Base-by-base conservation (phyloP, 2,888 invertebrate genomes). In the Drosophila neotestacea region DNA sequence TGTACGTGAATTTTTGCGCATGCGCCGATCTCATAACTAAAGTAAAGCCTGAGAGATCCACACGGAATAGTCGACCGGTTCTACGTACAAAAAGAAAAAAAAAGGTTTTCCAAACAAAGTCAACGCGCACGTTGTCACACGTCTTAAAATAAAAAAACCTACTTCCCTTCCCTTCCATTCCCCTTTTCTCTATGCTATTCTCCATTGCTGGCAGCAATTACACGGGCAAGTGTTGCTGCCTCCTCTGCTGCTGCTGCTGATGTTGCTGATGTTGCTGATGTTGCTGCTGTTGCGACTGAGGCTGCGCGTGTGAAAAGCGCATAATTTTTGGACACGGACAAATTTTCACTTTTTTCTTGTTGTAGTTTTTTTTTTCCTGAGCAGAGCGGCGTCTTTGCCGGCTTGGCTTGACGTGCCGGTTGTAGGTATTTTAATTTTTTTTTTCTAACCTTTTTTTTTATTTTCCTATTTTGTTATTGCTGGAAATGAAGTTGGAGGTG, bases 281-380 rank as follows among this genome's bases (percentile, higher is more conserved):
- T 22, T 22, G 22, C 22, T 44, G 46, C n/a, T 39, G 27, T 47
- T 54, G 55, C 22, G 34, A 39, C 54, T 64, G 63, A 69, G 56
- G 70, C 77, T 74, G 81, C 81, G 77, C 90, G 89, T 89, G 89
- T 90, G 89, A 89, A 90, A 89, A 87, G 89, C 89, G 89, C 89
- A 89, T 89, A 90, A 85, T 89, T 90, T 89, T 90, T 87, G 79
- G 77, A 88, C 87, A 79, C 90, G 81, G 83, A 87, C 89, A 88
- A 88, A 88, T 89, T 89, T 89, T 89, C 89, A 89, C 90, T 90
- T 89, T 89, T 76, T 75, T 63, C 32, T 41, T 2, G 13, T 42
- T 51, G 42, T 48, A 1, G 16, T 16, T 54, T 56, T n/a, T 28
- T 28, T 46, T 16, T 32, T 54, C 36, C 63, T 89, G 78, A 75